Evolutionary conservation across 2,113 vertebrate genomes (phyloP).

Genomic region (Neodontobutis hainanensis): DNA sequence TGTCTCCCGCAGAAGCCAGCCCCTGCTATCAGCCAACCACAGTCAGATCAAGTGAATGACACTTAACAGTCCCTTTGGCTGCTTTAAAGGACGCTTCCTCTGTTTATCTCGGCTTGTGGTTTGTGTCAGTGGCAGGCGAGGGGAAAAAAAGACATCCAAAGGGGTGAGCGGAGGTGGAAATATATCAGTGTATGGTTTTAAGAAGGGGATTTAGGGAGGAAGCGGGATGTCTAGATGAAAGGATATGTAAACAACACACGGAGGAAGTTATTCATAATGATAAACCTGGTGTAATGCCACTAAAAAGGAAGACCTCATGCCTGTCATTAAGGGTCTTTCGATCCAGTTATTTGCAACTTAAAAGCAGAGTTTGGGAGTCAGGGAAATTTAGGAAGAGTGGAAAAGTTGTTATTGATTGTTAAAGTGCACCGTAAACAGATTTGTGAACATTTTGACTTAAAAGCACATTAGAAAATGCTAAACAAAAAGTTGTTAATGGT

Average conservation of each 20-base stretch:
- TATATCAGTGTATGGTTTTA: constrained; percentile 5
- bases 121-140: constrained; percentile 18
- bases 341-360: background rate
- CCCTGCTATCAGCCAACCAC: constrained; percentile 18
- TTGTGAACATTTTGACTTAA: background rate
- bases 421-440: constrained; percentile 1
- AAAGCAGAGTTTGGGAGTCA: background rate
- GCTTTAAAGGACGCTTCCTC: constrained; percentile 40
- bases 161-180: constrained; percentile 20
- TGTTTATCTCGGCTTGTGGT: constrained; percentile 33
- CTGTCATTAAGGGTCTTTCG: constrained; percentile 10
- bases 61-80: constrained; percentile 40
- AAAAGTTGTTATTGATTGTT: background rate
- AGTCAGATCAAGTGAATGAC: constrained; percentile 41
- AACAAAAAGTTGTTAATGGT: background rate
- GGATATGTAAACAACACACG: constrained; percentile 3
- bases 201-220: background rate
- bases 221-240: constrained; percentile 15
- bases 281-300: background rate
- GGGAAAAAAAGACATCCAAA: constrained; percentile 13
- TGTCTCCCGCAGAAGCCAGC: constrained; percentile 10
- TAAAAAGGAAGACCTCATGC: constrained; percentile 4
- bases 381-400: background rate
- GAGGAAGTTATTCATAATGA: constrained; percentile 24
- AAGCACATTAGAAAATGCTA: constrained; percentile 6